phyloP scores from a whole-genome alignment of 2,797 vertebrate genomes.

The Natrix natrix region DNA sequence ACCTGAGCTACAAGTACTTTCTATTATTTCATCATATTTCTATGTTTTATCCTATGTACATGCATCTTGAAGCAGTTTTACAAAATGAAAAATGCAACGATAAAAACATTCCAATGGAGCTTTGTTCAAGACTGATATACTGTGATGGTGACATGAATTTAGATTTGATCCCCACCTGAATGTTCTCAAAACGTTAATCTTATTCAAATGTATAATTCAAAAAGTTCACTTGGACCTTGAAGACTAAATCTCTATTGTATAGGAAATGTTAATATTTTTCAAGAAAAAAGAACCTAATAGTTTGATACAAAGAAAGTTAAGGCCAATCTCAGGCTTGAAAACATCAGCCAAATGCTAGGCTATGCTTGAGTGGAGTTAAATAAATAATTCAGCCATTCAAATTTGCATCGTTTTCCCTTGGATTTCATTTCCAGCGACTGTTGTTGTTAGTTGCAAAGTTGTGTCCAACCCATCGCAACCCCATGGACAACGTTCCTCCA shows the following conservation, averaged over 20 bases:
- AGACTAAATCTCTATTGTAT: conserved; percentile 3
- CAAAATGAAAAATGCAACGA: neutral
- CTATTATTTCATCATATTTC: neutral
- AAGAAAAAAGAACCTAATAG: neutral
- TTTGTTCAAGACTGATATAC: neutral
- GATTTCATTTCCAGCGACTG: conserved; percentile 15
- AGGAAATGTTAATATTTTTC: conserved; percentile 17
- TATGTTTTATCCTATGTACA: neutral
- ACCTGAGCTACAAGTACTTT: neutral
- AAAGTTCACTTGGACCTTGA: neutral
- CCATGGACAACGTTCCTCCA: no score
- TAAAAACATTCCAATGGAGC: neutral
- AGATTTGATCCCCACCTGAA: neutral
- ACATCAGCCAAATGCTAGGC: neutral
- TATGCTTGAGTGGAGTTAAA: conserved; percentile 1
- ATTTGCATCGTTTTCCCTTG: neutral
- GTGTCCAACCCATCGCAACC: no score
- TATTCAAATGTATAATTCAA: conserved; percentile 26
- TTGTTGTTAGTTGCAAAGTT: no score
- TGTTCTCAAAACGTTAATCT: conserved; percentile 15
- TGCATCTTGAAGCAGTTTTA: neutral
- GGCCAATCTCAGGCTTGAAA: conserved; percentile 19
- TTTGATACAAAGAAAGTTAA: conserved; percentile 28
- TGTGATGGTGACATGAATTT: neutral
- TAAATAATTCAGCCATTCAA: conserved; percentile 18